phyloP scores from a whole-genome alignment of 1,140 invertebrate species.

The Calephelis nemesis region DNA sequence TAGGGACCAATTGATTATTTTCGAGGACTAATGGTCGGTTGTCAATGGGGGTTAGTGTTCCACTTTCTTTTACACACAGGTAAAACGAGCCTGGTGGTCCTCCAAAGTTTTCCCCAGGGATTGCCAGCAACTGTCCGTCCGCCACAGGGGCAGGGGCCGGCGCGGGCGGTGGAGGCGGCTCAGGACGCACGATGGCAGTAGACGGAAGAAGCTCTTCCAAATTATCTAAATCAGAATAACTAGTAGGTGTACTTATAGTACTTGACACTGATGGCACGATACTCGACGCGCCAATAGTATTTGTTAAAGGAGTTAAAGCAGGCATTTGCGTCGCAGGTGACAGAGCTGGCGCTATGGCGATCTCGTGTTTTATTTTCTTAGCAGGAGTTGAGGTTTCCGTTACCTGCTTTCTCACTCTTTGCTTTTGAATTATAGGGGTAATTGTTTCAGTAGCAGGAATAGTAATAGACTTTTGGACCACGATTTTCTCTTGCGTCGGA shows the following conservation, averaged over 20 bases:
- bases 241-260: slow-evolving; percentile 35
- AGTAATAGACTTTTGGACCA: slow-evolving; percentile 65
- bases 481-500: slow-evolving; percentile 53
- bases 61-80: slow-evolving; percentile 83
- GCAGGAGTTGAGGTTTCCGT: slow-evolving; percentile 45
- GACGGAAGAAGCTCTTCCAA: slow-evolving; percentile 69
- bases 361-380: slow-evolving; percentile 63
- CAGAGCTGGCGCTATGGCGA: slow-evolving; percentile 48
- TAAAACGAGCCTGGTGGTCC: slow-evolving; percentile 82
- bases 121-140: slow-evolving; percentile 83
- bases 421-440: slow-evolving; percentile 45
- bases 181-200: slow-evolving; percentile 53
- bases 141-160: slow-evolving; percentile 58
- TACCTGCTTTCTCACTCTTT: slow-evolving; percentile 46
- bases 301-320: slow-evolving; percentile 42
- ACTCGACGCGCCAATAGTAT: slow-evolving; percentile 30
- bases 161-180: slow-evolving; percentile 34
- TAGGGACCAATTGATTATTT: slow-evolving; percentile 80
- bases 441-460: slow-evolving; percentile 46
- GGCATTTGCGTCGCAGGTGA: slow-evolving; percentile 35
- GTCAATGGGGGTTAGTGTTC: slow-evolving; percentile 85
- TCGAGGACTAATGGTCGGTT: slow-evolving; percentile 83
- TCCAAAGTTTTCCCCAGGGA: slow-evolving; percentile 83
- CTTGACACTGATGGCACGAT: slow-evolving; percentile 38
- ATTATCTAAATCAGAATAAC: slow-evolving; percentile 62